Percentiles rank a stretch among this genome's conserved stretches.
Conservation (phyloP, 1,140 invertebrate genomes). For the Drosophila insularis region DNA sequence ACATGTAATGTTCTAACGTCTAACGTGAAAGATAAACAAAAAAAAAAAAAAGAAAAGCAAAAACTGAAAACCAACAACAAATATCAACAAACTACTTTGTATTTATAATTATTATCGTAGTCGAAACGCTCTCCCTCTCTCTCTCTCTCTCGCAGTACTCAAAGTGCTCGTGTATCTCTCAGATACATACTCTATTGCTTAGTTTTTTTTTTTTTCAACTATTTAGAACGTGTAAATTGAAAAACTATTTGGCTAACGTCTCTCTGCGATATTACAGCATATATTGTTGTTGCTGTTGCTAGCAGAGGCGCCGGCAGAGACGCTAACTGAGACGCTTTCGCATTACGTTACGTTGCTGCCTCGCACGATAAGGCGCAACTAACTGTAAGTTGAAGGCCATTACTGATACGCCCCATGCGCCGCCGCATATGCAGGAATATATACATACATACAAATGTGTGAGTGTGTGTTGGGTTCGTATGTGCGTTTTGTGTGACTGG, state of each 20-base stretch:
- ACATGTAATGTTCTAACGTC: constrained; percentile 77
- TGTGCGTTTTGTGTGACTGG: constrained; percentile 41
- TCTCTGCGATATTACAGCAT: constrained; percentile 18
- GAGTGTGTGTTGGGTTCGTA: constrained; percentile 4
- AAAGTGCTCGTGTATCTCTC: constrained; percentile 63
- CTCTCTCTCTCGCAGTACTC: neutral
- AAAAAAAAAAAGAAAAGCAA: constrained; percentile 52
- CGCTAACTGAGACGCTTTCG: neutral
- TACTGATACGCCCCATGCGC: constrained; percentile 74
- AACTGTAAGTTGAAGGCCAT: constrained; percentile 80
- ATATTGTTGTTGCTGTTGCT: constrained; percentile 19
- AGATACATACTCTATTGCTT: constrained; percentile 44
- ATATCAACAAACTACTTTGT: constrained; percentile 80
- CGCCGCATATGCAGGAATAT: constrained; percentile 46
- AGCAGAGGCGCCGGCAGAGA: neutral
- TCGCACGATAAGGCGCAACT: constrained; percentile 73
- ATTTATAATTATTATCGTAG: constrained; percentile 79
- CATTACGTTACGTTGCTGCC: constrained; percentile 49
- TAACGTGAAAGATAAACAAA: constrained; percentile 77
- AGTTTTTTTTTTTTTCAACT: constrained; percentile 21
- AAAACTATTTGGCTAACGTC: constrained; percentile 53
- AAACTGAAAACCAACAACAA: constrained; percentile 50
- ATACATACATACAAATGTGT: neutral
- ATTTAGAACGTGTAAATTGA: constrained; percentile 81
- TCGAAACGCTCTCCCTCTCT: neutral